Evolutionary conservation across 1,140 invertebrate genomes (phyloP), one percentile per base, ranked within the genome.

Genomic region (Elysia chlorotica): DNA sequence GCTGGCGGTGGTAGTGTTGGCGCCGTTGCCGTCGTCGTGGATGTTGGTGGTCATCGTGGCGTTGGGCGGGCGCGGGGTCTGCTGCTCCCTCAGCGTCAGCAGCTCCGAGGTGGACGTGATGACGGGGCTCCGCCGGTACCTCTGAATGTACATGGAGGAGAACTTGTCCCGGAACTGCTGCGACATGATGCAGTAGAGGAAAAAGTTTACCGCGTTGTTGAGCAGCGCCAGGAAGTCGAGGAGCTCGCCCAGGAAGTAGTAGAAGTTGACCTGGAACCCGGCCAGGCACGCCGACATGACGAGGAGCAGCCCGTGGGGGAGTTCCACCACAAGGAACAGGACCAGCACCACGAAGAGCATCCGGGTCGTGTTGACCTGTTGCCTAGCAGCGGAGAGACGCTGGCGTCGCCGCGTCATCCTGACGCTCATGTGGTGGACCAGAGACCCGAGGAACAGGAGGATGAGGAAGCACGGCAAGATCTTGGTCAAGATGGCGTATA

Each of bases 171-270:
- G 89, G 84, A 98, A 98, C 89, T 97, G 95, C 38, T 93, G 90
- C 53, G 94, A 96, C 96, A 98, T 98, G 33, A 92, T 91, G 79
- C 96, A 97, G 83, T 98, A 98, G 3, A 98, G 89, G 30, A 98
- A 92, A 83, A 98, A 97, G 81, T 96, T 97, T 36, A 98, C 93
- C 5, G 94, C 93, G 6, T 94, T 95, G 86, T 97, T 98, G 41
- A 97, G 86, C 19, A 98, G 88, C 0, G 96, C 96, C 70, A 97
- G 87, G 30, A 96, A 91, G 84, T 98, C 96, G 92, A 97, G 95
- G 6, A 97, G 80, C 82, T 96, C 95, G 0, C 95, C 95, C 59
- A 96, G 92, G 25, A 83, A 85, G 37, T 80, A 71, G 77, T 90
- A 89, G 28, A 89, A 82, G 61, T 82, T 77, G 31, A 81, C 35